These are phyloP conservation scores for Sinopyrophorus schimmeli DNA, from an alignment of 2,888 invertebrate genomes.

Conservation along the genomic window DNA sequence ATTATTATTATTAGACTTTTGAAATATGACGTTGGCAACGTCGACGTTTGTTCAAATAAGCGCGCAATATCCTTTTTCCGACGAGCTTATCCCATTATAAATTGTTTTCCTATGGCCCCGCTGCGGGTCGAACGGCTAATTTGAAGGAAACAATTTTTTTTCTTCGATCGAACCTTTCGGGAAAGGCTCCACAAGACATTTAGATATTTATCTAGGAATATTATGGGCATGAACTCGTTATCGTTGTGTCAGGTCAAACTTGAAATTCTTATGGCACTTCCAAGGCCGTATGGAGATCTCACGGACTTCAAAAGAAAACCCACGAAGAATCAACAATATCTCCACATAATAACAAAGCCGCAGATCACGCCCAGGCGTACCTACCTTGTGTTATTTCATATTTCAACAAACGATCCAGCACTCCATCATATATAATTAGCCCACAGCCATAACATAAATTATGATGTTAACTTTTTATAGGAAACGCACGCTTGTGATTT, in stretches of 20 bases:
- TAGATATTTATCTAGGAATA: conserved; percentile 36
- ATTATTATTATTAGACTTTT: conserved; percentile 38
- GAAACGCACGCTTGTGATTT: conserved; percentile 51
- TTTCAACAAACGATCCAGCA: conserved; percentile 54
- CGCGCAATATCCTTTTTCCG: too few relatives aligned
- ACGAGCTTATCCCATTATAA: too few relatives aligned
- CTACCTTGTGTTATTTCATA: conserved; percentile 52
- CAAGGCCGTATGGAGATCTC: conserved; percentile 42
- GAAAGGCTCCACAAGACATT: conserved; percentile 26
- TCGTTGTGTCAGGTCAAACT: conserved; percentile 36
- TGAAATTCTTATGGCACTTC: conserved; percentile 36
- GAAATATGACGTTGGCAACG: conserved; percentile 27
- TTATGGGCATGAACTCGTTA: conserved; percentile 36
- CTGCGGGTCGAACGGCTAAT: conserved; percentile 1
- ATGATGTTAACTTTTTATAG: conserved; percentile 55
- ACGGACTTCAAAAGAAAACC: conserved; percentile 32
- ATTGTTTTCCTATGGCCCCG: too few relatives aligned
- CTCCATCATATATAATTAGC: conserved; percentile 55
- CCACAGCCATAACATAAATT: conserved; percentile 54
- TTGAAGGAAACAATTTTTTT: conserved; percentile 9
- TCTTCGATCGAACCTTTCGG: too few relatives aligned
- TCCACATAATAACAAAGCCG: conserved; percentile 51
- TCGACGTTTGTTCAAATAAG: too few relatives aligned
- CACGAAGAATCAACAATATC: conserved; percentile 29
- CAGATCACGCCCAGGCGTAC: conserved; percentile 46